Base-by-base conservation (phyloP, 2,888 invertebrate species). In the Sphecodes monilicornis region DNA sequence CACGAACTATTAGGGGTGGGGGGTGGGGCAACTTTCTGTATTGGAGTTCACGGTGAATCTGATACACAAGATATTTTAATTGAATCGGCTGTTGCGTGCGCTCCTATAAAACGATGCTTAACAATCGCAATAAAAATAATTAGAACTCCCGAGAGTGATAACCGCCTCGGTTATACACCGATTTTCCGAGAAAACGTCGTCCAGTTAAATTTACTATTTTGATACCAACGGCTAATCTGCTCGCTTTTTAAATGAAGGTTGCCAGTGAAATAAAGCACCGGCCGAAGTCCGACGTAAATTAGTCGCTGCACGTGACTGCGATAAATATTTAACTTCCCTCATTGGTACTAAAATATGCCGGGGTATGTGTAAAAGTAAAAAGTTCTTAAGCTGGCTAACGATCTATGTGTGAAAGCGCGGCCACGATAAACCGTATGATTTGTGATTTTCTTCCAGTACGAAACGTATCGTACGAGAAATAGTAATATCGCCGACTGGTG, bases 241-340 rank as follows among this genome's bases (percentile, higher is more conserved):
- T 84, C 82, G 82, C 77, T 81, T 88, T 76, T 75, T 69, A 87
- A 90, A 88, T 90, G 87, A 90, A 88, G 86, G 80, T 85, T 88
- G 82, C 84, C 73, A 57, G 76, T 70, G 82, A 85, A 85, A 85
- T 88, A 90, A 90, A 86, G 78, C 76, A 68, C 70, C 70, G 73
- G 72, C 74, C 70, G 79, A 80, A 86, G 70, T 80, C 77, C 69
- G 68, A 75, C 77, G 75, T 90, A 88, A 90, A 90, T 87, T 90
- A 90, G 82, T 80, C 46, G 79, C 70, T 13, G 89, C 85, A 85
- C 90, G 90, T 90, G 88, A 90, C 88, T 73, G 78, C 80, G 87
- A 90, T 90, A 90, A 90, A 90, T 81, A 82, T 85, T 78, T 89
- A 80, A 81, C 78, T 80, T 74, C 41, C 16, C 29, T 29, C 69